Base-by-base conservation (phyloP, 2,888 invertebrate species). In the Crepidodera aurea region DNA sequence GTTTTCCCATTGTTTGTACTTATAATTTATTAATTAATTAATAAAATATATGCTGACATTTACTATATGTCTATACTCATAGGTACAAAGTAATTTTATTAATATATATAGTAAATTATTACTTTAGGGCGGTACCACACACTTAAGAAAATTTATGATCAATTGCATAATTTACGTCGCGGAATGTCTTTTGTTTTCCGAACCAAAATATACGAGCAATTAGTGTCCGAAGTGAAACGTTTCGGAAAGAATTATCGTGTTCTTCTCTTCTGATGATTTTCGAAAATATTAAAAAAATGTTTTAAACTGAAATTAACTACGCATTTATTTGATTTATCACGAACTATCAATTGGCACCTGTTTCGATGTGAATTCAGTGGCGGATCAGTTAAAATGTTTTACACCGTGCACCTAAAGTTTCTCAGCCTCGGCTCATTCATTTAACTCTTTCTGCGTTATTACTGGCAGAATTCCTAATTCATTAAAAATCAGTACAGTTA, bases 201-300 rank as follows among this genome's bases (percentile, higher is more conserved):
- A 53, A 40, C 22, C 53, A 40, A 53, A 53, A 53, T 53, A 53
- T 53, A 53, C 16, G 53, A 27, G 53, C 53, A 53, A 27, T 53
- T 53, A 53, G 40, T 40, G 53, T 53, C 53, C 25, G 40, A 53
- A 27, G 16, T 53, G 53, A 39, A 53, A 53, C 40, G 40, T 53
- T 53, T 53, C 53, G 53, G 39, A 53, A 53, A 53, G 53, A 53
- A 27, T 53, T 53, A 53, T 53, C n/a, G 10, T 51, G 0, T 18
- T 39, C 13, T 51, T 7, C 10, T 19, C 13, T 40, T 53, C 15
- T 53, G 40, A 40, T 40, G 40, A 53, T 53, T 40, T 53, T 27
- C n/a, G 40, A 53, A 40, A 53, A 40, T 51, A 18, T 15, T 12
- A 15, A 53, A 53, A 53, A 53, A 40, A 13, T 15, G n/a, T 10